Evolutionary conservation across 2,888 invertebrate species (phyloP), one percentile per base, ranked within the genome.

Genomic region (Pandemis corylana): DNA sequence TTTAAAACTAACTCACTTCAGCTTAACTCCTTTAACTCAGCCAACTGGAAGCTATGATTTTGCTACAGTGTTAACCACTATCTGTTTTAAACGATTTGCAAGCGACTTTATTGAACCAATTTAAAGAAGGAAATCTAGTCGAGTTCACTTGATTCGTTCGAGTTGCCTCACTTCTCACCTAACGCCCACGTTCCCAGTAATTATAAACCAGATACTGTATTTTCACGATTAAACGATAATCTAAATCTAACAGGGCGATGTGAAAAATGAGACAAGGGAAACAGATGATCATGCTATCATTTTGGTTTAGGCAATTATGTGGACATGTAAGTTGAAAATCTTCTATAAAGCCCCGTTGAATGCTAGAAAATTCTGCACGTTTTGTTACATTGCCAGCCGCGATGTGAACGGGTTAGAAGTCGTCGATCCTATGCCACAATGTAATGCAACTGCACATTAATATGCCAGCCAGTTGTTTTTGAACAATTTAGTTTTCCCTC

Each of bases 161-260:
- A 63, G 63, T 73, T 74, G 65, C 65, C 74, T 65, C 69, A 76
- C 67, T 72, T 69, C 68, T 77, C 76, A 78, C 76, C 65, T 70
- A 51, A 76, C 77, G 77, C 81, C 81, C 76, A 81, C 80, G 65
- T 62, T 42, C 62, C 53, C 62, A 77, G 78, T 80, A 79, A 81
- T 81, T 81, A 78, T 68, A 78, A 78, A 76, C 77, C 66, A 70
- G 71, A 72, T 53, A 79, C 72, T 78, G 73, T 77, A 76, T 69
- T 74, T 74, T 74, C 53, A 65, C 51, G 65, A 65, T 69, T 56
- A 49, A 46, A 68, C 63, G 53, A 73, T 73, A 64, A 70, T 65
- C 69, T 51, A 69, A 68, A 73, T 53, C 56, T 65, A 20, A 12
- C 5, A 6, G 5, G 6, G 46, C 5, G 49, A 51, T n/a, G 10